Conservation (phyloP, 2,797 vertebrate species). For the Galagoides demidoff region DNA sequence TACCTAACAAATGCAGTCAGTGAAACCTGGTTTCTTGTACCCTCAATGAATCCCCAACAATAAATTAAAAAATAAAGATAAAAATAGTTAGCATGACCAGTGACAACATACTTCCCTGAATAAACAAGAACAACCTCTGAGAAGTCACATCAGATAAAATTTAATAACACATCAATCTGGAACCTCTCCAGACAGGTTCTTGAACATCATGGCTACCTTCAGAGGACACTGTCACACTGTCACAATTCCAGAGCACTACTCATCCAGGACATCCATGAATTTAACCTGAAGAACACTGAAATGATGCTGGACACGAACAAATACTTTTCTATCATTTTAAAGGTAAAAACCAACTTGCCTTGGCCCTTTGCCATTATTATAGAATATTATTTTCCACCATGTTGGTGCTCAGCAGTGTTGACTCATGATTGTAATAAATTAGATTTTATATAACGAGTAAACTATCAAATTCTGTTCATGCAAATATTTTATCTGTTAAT, state of each 20-base stretch:
- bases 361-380: not conserved
- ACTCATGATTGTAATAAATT: not conserved
- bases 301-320: not conserved
- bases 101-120: not conserved
- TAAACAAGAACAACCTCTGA: not conserved
- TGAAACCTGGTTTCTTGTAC: too few species aligned
- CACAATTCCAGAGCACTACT: not conserved
- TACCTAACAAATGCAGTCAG: too few species aligned
- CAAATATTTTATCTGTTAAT: not conserved
- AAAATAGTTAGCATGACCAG: not conserved
- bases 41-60: too few species aligned
- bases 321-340: not conserved
- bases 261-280: not conserved
- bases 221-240: not conserved
- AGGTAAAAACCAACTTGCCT: not conserved
- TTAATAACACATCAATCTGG: not conserved
- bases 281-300: not conserved
- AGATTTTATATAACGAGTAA: not conserved
- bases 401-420: not conserved
- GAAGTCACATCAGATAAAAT: not conserved
- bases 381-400: not conserved
- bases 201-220: not conserved
- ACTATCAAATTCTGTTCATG: not conserved
- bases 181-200: not conserved
- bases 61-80: too few species aligned